Base-by-base conservation (phyloP, 2,113 vertebrate species). In the Pardalotus punctatus region DNA sequence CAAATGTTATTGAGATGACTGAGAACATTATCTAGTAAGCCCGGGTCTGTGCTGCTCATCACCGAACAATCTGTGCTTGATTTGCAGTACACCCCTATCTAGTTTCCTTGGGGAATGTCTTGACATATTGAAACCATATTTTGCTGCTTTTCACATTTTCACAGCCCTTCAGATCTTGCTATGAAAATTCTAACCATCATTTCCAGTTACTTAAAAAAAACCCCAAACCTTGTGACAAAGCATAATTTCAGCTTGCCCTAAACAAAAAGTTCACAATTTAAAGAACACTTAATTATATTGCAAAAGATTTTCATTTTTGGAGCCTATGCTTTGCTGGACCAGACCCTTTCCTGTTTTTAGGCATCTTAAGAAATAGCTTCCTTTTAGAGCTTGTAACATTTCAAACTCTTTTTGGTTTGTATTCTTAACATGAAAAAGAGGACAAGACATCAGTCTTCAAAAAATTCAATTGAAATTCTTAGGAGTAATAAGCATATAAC, bases 61-160 rank as follows among this genome's bases (percentile, higher is more conserved):
- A 81, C 66, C 78, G 74, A 90, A 42, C 27, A 95, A 73, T 95
- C 60, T 96, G 81, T 70, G 27, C 43, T 96, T 95, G 88, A 97
- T 94, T 91, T 96, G 81, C 61, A 65, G 20, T 53, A 65, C 4
- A 3, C 21, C 22, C 38, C 62, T 95, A 31, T 88, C 69, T 92
- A 57, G 38, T 91, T 95, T 97, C 79, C 66, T 81, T 88, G 38
- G 61, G 72, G 86, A 87, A 35, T 66, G 4, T 76, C 95, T 95
- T 27, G 4, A 70, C 40, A 42, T 86, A 96, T 43, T 93, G 79
- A 96, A 97, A 90, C n/a, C 58, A 76, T 43, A 94, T 97, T 96
- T 96, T 62, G 54, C 80, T 96, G 23, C 72, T 87, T 78, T 84
- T 94, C 35, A 85, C 15, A 43, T 88, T 45, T 62, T 88, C 71